Evolutionary conservation across 2,113 vertebrate species (phyloP).

Genomic region (Chlorodrepanis virens): DNA sequence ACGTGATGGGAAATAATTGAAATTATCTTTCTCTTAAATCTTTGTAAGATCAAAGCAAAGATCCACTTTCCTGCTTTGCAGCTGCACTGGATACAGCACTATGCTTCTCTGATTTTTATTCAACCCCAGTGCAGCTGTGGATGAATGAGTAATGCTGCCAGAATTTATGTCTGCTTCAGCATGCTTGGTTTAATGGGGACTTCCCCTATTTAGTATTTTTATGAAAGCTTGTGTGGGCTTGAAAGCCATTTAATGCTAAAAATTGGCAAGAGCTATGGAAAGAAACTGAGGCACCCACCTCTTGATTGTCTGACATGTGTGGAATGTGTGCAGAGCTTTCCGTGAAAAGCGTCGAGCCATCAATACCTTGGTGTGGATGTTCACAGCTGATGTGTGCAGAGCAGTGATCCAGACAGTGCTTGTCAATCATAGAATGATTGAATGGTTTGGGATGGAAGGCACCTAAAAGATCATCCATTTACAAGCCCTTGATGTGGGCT

Average conservation of each 20-base stretch:
- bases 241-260: background rate
- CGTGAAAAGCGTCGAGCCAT: background rate
- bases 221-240: background rate
- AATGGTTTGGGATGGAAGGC: background rate
- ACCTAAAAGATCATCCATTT: background rate
- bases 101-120: background rate
- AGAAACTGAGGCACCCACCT: background rate
- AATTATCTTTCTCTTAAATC: background rate
- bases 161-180: background rate
- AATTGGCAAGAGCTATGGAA: background rate
- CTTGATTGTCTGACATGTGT: accelerated
- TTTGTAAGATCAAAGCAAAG: background rate
- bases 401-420: background rate
- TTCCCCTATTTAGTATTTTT: background rate
- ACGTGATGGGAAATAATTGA: background rate
- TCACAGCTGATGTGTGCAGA: background rate
- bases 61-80: background rate
- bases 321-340: background rate
- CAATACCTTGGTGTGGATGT: accelerated
- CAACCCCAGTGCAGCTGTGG: background rate
- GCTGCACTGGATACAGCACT: background rate
- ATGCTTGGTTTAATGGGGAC: background rate
- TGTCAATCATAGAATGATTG: background rate
- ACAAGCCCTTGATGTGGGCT: background rate
- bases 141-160: background rate